Evolutionary conservation across 2,113 vertebrate species (phyloP).

Genomic region (Capreolus pygargus): DNA sequence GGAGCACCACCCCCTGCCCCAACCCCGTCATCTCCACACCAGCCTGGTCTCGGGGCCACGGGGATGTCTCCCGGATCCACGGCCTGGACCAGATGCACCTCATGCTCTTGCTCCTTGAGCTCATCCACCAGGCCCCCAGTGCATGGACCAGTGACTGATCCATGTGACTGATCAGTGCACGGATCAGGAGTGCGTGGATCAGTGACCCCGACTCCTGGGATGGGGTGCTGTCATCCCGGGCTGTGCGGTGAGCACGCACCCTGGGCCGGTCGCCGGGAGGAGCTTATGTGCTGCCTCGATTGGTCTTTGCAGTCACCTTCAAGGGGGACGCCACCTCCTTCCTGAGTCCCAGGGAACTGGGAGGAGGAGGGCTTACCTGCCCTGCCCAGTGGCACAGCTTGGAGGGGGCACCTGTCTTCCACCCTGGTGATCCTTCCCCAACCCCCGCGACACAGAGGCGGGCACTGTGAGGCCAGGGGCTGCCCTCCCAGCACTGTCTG

Average conservation of each 20-base stretch:
- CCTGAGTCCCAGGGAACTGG: neutral
- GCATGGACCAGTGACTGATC: neutral
- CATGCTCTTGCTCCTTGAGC: fast-evolving
- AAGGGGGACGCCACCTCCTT: neutral
- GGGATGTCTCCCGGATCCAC: fast-evolving
- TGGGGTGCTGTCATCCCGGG: neutral
- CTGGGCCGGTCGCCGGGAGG: fast-evolving
- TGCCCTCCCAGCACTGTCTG: neutral
- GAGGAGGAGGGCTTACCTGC: neutral
- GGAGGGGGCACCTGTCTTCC: neutral
- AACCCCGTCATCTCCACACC: fast-evolving
- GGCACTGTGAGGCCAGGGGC: neutral
- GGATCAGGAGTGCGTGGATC: fast-evolving
- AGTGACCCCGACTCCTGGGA: neutral
- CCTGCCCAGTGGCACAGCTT: neutral
- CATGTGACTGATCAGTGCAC: neutral
- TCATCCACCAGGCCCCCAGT: neutral
- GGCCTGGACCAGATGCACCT: fast-evolving
- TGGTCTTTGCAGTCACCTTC: neutral
- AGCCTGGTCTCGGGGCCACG: neutral
- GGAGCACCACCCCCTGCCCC: neutral
- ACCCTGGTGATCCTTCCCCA: neutral
- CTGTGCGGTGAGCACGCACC: neutral
- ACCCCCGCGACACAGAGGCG: neutral
- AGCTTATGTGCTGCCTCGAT: fast-evolving